Base-by-base conservation (phyloP, 2,888 invertebrate species). In the Hyles lineata region DNA sequence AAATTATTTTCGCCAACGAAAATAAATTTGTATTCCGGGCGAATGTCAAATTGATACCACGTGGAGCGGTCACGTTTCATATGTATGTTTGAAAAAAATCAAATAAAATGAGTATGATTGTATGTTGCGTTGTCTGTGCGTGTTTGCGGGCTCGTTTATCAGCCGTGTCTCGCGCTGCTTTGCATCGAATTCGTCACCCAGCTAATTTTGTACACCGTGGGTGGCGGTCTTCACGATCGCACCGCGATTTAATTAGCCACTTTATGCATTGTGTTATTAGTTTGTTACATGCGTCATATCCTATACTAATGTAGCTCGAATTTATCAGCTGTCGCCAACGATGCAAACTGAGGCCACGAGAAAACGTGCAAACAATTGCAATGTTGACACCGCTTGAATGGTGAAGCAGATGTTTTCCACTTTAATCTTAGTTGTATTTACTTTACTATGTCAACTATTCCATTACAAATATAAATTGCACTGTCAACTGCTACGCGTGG, bases 161-260 rank as follows among this genome's bases (percentile, higher is more conserved):
- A 74, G 70, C 58, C 62, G 72, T 70, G 73, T 74, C 74, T 71
- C 75, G 62, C 63, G 15, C 35, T 70, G 59, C 59, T 23, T 43
- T 72, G 75, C 73, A 73, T 73, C 72, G 77, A 74, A 85, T 88
- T 87, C 82, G 85, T 90, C 89, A 89, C 85, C 79, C 80, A 76
- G 85, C 85, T 90, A 88, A 88, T 88, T 90, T 79, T 70, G 87
- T 84, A 78, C 86, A 76, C 81, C 78, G 91, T 90, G 89, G 90
- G 91, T 88, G 91, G 89, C 79, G 75, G 74, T 80, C 78, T 82
- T 81, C 79, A 86, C 80, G 82, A 83, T 83, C 78, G 78, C 79
- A 76, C 78, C 77, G 74, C 80, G 74, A 82, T 85, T 83, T 79
- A 81, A 87, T 86, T 85, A 81, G 77, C 74, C 80, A 79, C 78